These are phyloP conservation scores for Leucopsar rothschildi DNA, from an alignment of 2,113 vertebrate genomes.

Conservation along the genomic window DNA sequence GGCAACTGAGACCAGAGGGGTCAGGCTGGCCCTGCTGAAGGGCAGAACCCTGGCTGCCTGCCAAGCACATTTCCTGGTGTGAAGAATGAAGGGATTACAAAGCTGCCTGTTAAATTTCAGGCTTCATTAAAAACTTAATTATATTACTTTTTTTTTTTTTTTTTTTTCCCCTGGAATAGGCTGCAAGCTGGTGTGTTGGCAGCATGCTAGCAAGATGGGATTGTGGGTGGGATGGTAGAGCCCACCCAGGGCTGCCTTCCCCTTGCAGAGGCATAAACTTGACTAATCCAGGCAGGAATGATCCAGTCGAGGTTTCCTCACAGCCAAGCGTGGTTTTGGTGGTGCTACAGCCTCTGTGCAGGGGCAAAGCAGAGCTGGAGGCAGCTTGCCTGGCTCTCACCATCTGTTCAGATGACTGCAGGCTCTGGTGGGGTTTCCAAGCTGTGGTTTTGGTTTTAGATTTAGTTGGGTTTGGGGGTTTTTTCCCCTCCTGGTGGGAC, in stretches of 20 bases:
- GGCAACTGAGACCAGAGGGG: background rate
- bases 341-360: background rate
- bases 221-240: background rate
- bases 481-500: background rate
- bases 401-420: background rate
- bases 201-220: background rate
- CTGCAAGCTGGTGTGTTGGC: constrained; percentile 21
- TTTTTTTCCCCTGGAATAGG: background rate
- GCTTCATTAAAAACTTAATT: constrained; percentile 48
- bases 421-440: background rate
- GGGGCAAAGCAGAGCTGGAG: background rate
- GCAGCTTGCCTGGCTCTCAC: background rate
- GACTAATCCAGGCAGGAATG: background rate
- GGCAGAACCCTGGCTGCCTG: constrained; percentile 4
- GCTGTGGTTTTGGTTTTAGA: background rate
- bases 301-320: background rate
- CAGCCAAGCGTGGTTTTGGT: background rate
- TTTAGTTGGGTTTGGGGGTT: background rate
- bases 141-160: background rate
- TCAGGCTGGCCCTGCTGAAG: background rate
- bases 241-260: constrained; percentile 15
- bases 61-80: background rate
- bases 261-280: background rate
- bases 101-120: constrained; percentile 48
- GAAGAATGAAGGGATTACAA: constrained; percentile 11